phyloP scores from a whole-genome alignment of 30 jellyfish, hydroid and myxozoan species.

The Rhopilema esculentum region DNA sequence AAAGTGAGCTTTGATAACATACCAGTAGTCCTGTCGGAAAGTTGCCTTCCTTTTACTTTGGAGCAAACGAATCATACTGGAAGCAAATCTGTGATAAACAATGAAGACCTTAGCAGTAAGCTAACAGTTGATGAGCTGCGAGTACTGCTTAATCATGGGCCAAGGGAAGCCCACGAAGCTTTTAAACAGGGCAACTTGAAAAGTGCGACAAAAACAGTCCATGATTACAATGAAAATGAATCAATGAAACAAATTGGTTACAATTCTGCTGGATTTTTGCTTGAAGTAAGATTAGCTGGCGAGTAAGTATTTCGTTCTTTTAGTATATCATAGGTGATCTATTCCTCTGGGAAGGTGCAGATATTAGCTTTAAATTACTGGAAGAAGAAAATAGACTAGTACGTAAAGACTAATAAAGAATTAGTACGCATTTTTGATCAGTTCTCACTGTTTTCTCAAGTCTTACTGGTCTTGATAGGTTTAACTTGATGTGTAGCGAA shows the following conservation, averaged over 20 bases:
- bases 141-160: slow-evolving; percentile 17
- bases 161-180: slow-evolving; percentile 23
- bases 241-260: not conserved
- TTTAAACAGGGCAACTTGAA: not conserved
- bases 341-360: not conserved
- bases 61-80: not conserved
- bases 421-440: too few relatives aligned
- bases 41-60: slow-evolving; percentile 30
- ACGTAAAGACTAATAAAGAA: too few relatives aligned
- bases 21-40: slow-evolving; percentile 25
- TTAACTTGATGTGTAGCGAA: too few relatives aligned
- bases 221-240: not conserved
- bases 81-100: not conserved
- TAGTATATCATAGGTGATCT: not conserved
- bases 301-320: not conserved
- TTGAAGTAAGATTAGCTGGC: slow-evolving; percentile 1
- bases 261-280: not conserved
- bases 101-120: not conserved
- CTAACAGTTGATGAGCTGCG: slow-evolving; percentile 40
- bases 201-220: not conserved
- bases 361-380: not conserved
- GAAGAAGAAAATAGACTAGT: not conserved
- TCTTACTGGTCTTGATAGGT: too few relatives aligned
- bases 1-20: slow-evolving; percentile 11
- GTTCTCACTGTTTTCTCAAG: too few relatives aligned